Evolutionary conservation across 2,888 invertebrate genomes (phyloP).

Genomic region (Caenorhabditis sp.): DNA sequence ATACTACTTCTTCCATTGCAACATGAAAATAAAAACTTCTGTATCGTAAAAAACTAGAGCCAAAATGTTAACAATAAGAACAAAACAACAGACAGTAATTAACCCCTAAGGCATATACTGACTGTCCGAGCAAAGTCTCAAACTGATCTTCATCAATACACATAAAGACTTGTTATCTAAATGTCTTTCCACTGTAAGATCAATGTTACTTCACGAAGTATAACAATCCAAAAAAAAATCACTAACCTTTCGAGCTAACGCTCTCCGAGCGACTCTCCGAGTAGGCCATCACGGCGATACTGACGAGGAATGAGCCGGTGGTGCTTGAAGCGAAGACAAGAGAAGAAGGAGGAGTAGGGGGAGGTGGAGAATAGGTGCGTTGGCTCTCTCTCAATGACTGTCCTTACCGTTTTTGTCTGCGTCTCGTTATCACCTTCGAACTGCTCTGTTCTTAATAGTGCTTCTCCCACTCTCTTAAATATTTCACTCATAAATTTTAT

Average conservation of each 20-base stretch:
- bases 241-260: conserved; percentile 64
- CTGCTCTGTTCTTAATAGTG: conserved; percentile 54
- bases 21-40: too few species aligned
- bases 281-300: conserved; percentile 63
- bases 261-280: conserved; percentile 62
- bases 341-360: conserved; percentile 37
- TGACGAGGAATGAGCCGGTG: conserved; percentile 56
- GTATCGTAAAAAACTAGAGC: too few species aligned
- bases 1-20: too few species aligned
- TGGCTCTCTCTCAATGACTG: conserved; percentile 55
- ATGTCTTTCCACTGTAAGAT: too few species aligned
- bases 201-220: too few species aligned
- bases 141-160: too few species aligned
- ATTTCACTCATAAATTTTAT: conserved; percentile 66
- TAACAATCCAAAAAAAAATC: background rate
- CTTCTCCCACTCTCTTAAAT: conserved; percentile 53
- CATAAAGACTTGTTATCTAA: too few species aligned
- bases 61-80: too few species aligned
- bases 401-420: conserved; percentile 54
- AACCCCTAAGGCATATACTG: too few species aligned
- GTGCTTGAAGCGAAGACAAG: conserved; percentile 29
- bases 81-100: too few species aligned
- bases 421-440: conserved; percentile 50
- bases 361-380: conserved; percentile 58
- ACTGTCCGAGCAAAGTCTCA: too few species aligned